Percentiles rank a stretch among this genome's conserved stretches.
These are phyloP conservation scores for Nebria brevicollis DNA, from an alignment of 2,888 invertebrate genomes.

Conservation along the genomic window DNA sequence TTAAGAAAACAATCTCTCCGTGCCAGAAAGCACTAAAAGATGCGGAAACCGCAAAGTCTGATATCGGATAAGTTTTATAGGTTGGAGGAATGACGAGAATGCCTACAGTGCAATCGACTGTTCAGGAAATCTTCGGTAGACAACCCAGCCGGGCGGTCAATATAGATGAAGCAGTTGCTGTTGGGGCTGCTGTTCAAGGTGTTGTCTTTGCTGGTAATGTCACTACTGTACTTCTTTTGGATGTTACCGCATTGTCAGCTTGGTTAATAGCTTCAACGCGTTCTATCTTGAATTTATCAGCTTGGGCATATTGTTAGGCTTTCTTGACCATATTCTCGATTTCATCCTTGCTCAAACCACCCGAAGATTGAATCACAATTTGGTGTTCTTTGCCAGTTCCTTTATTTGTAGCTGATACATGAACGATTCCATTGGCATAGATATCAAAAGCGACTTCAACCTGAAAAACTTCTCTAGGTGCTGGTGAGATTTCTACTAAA, in stretches of 20 bases:
- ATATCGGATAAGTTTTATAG: slow-evolving; percentile 95
- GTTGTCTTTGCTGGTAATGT: slow-evolving; percentile 97
- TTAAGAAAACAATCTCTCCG: slow-evolving; percentile 90
- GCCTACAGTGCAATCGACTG: slow-evolving; percentile 83
- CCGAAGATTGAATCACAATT: slow-evolving; percentile 99
- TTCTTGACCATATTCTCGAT: slow-evolving; percentile 99
- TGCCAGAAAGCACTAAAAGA: slow-evolving; percentile 93
- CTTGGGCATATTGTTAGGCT: slow-evolving; percentile 94
- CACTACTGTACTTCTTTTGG: slow-evolving; percentile 94
- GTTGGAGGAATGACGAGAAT: slow-evolving; percentile 99
- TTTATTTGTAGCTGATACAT: slow-evolving; percentile 97
- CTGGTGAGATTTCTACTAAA: slow-evolving; percentile 94
- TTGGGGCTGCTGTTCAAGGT: slow-evolving; percentile 98
- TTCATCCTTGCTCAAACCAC: slow-evolving; percentile 94
- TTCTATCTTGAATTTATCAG: slow-evolving; percentile 92
- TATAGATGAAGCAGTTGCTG: slow-evolving; percentile 99
- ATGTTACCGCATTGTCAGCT: slow-evolving; percentile 97
- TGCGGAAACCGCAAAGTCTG: slow-evolving; percentile 89
- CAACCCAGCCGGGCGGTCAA: slow-evolving; percentile 95
- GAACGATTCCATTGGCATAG: slow-evolving; percentile 99
- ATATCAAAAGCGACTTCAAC: slow-evolving; percentile 99
- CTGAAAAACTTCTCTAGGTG: slow-evolving; percentile 95
- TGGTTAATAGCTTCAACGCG: slow-evolving; percentile 93
- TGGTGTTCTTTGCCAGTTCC: slow-evolving; percentile 99
- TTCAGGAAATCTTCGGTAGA: slow-evolving; percentile 90